phyloP scores from a whole-genome alignment of 2,113 vertebrate genomes.

The Vombatus ursinus region DNA sequence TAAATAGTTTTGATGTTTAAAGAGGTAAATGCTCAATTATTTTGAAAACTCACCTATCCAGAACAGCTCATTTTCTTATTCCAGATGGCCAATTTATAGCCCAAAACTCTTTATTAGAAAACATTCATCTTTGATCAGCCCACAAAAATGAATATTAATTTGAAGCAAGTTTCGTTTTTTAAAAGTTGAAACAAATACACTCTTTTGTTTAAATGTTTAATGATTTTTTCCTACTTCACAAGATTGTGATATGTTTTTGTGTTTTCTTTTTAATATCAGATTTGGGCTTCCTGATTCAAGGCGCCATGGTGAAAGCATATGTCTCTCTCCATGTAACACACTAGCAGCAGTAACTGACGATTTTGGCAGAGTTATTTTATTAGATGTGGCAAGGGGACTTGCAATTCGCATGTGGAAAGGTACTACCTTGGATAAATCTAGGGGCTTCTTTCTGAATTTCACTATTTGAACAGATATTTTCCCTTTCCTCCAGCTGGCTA shows the following conservation, averaged over 20 bases:
- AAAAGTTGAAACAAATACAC: not conserved
- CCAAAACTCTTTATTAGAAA: not conserved
- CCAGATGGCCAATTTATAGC: not conserved
- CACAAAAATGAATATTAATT: constrained; percentile 1
- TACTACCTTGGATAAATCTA: constrained; percentile 66
- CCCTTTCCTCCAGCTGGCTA: no score
- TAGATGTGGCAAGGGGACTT: constrained; percentile 93
- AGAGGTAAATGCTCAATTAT: not conserved
- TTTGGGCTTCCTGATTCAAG: constrained; percentile 98
- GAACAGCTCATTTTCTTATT: not conserved
- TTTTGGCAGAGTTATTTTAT: constrained; percentile 93
- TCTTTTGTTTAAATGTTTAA: constrained; percentile 34
- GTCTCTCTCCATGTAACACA: constrained; percentile 95
- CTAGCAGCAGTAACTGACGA: constrained; percentile 98
- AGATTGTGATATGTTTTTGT: constrained; percentile 49
- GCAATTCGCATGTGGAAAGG: constrained; percentile 99
- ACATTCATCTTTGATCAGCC: not conserved
- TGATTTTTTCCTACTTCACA: constrained; percentile 24
- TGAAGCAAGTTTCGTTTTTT: not conserved
- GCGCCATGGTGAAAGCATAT: constrained; percentile 95
- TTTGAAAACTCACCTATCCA: not conserved
- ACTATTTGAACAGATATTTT: accelerated
- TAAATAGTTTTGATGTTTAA: not conserved
- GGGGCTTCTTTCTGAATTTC: not conserved
- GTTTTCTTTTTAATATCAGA: constrained; percentile 79